Base-by-base conservation (phyloP, 2,888 invertebrate genomes). In the Epicampocera succincta region DNA sequence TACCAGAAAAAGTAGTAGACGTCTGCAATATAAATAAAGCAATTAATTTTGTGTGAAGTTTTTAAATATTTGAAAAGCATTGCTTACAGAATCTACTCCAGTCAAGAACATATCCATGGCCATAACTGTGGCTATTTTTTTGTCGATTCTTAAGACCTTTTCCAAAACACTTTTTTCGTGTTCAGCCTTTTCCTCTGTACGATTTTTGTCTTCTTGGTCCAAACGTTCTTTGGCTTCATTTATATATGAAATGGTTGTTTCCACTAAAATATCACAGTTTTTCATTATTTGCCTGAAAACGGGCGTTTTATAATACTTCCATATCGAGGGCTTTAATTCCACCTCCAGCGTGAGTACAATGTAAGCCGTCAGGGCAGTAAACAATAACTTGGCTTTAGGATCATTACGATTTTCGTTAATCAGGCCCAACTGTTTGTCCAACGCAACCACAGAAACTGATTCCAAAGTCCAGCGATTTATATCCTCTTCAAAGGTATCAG, bases 91-190 rank as follows among this genome's bases (percentile, higher is more conserved):
- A 87, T 95, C 95, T 19, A 95, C 93, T 74, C 95, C 95, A 44
- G 94, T 95, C 75, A 93, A 90, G 3, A 95, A 85, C 94, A 95
- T 93, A 87, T 95, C 95, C 86, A 93, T 92, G 0, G 94, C 93
- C 94, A 95, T 95, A 80, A 93, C 92, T 8, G 92, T 87, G 0
- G 95, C 95, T 6, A 94, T 92, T 86, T 92, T 92, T 83, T 92
- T 92, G 85, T 94, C 93, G n/a, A 93, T 92, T 56, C 92, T 92
- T 33, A 94, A 87, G 8, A 95, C 88, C 85, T 93, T 93, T 87
- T 95, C 93, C 46, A 95, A 90, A 2, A 95, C 92, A 87, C 95
- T 94, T 25, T 91, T 89, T 13, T 92, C 86, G 12, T 77, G 83
- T 17, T 86, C 87, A 0, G 85, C 65, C 9, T 84, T 86, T 11